Base-by-base conservation (phyloP, 1,140 invertebrate species). In the Drosophila aff. region DNA sequence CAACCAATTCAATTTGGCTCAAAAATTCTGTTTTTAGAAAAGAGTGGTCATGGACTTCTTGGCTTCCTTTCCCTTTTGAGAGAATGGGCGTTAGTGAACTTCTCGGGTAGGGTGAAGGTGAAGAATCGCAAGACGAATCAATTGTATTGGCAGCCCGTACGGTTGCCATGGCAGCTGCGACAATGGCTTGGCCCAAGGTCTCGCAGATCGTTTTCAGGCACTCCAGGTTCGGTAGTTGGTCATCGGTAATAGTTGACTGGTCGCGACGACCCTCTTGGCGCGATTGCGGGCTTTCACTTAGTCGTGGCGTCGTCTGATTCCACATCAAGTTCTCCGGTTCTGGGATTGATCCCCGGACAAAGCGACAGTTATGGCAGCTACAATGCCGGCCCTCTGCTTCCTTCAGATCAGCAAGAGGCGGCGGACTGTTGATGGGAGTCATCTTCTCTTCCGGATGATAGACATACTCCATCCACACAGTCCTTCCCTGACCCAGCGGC, bases 201-300 rank as follows among this genome's bases (percentile, higher is more conserved):
- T 77, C 63, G 41, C 73, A 76, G 13, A 77, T 76, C 6, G 36
- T 13, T 21, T 59, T 67, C 1, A 77, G 23, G 47, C 0, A 10
- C 8, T 49, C 47, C 23, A 49, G 4, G 4, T 49, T 2, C 4
- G 10, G 47, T 3, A n/a, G 15, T 1, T 47, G 52, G 0, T 26
- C 66, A 36, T n/a, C 13, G 23, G 28, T 73, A 16, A 72, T 72
- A 2, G 69, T 72, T 15, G 36, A 15, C 21, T 73, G 69, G 68
- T 71, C 49, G 8, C 40, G 26, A 1, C 11, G 41, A 3, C 26
- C n/a, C n/a, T n/a, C 38, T 13, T 11, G n/a, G 4, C 16, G 28
- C 26, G 5, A 10, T 21, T 47, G 16, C 3, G 11, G 38, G 1
- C 0, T 16, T 6, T 28, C 23, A 23, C 1, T 31, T 13, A 2